Evolutionary conservation across 1,140 invertebrate species (phyloP).

Genomic region (Tetragonula clypearis): DNA sequence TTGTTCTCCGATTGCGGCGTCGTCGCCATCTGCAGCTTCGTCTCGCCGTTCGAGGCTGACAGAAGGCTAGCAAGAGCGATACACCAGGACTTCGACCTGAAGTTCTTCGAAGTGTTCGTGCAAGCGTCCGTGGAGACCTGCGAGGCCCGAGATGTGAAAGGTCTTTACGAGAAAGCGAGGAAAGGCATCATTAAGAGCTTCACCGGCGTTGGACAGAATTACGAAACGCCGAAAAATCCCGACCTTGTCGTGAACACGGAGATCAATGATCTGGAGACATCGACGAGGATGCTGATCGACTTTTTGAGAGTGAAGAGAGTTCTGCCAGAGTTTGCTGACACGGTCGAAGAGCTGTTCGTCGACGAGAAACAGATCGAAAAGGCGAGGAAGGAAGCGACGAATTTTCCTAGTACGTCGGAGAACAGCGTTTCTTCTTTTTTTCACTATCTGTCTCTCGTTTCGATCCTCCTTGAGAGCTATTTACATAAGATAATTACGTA

Average conservation of each 20-base stretch:
- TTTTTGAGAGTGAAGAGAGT: conserved; percentile 86
- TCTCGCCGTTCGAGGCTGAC: conserved; percentile 97
- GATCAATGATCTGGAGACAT: conserved; percentile 89
- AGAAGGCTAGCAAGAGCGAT: conserved; percentile 92
- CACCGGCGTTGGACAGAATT: conserved; percentile 96
- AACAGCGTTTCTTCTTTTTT: too few species aligned
- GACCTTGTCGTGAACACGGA: conserved; percentile 95
- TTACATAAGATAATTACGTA: too few species aligned
- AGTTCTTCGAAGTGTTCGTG: conserved; percentile 97
- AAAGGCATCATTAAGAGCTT: conserved; percentile 97
- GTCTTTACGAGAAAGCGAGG: conserved; percentile 98
- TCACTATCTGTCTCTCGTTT: background rate
- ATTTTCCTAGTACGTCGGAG: conserved; percentile 69
- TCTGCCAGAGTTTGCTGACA: conserved; percentile 81
- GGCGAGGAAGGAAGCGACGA: conserved; percentile 86
- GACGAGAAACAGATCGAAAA: conserved; percentile 84
- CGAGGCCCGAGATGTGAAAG: conserved; percentile 97
- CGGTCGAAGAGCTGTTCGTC: conserved; percentile 90
- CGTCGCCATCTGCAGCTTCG: conserved; percentile 97
- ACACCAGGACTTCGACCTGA: conserved; percentile 91
- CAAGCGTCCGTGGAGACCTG: conserved; percentile 96
- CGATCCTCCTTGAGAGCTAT: background rate
- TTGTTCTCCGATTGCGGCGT: conserved; percentile 98
- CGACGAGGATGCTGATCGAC: conserved; percentile 89
- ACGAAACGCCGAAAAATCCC: conserved; percentile 94